Percentiles rank a stretch among this genome's conserved stretches.
phyloP scores from a whole-genome alignment of 2,797 vertebrate species.

The Onychomys arenicola region DNA sequence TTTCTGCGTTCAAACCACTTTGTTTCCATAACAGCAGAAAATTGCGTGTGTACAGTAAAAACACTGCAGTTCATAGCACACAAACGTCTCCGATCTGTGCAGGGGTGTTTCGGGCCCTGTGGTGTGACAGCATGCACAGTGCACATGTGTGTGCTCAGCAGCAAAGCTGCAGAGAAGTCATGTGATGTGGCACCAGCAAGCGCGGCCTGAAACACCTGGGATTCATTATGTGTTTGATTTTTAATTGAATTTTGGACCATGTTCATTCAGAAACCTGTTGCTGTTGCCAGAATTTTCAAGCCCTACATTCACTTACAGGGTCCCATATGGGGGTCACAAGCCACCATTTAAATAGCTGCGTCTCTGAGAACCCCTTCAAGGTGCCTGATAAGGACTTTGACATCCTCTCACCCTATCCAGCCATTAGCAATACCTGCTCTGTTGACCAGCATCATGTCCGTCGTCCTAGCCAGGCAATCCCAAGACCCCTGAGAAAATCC shows the following conservation, averaged over 20 bases:
- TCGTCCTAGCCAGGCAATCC: not conserved
- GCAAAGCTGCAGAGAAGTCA: not conserved
- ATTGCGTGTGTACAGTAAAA: not conserved
- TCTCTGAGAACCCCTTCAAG: not conserved
- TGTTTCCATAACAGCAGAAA: not conserved
- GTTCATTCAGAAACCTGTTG: not conserved
- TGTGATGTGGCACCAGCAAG: not conserved
- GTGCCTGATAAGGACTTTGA: not conserved
- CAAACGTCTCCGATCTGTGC: not conserved
- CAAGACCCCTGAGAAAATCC: not conserved
- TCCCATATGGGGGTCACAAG: not conserved
- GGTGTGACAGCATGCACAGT: not conserved
- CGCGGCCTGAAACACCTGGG: not conserved
- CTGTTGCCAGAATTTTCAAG: slow-evolving; percentile 6
- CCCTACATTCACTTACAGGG: not conserved
- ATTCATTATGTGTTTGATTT: slow-evolving; percentile 7
- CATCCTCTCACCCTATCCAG: not conserved
- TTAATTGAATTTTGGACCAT: slow-evolving; percentile 1
- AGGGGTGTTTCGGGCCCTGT: not conserved
- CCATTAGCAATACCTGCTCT: not conserved
- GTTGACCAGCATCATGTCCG: not conserved
- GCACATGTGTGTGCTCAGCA: not conserved
- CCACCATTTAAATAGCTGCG: not conserved
- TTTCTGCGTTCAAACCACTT: not conserved
- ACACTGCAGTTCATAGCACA: not conserved